These are phyloP conservation scores for Plotosus lineatus DNA, from an alignment of 2,113 vertebrate species.

Conservation along the genomic window DNA sequence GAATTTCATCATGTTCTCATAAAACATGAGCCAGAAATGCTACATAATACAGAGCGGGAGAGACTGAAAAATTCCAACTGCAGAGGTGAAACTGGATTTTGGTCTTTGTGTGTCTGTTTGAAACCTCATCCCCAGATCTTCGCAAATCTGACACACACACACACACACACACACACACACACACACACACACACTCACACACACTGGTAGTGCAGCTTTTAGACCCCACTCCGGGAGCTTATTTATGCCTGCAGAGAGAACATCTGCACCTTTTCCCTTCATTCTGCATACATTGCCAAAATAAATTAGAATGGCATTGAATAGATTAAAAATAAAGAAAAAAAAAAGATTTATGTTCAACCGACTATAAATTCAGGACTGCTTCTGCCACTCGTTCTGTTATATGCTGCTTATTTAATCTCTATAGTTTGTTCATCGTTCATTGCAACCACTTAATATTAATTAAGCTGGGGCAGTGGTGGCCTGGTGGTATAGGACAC, in stretches of 20 bases:
- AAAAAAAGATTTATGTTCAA: no score
- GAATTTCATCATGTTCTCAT: background rate
- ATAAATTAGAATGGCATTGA: background rate
- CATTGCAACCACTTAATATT: no score
- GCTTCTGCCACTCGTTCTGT: background rate
- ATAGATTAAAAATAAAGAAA: background rate
- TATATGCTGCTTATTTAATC: background rate
- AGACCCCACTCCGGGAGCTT: slow-evolving; percentile 61
- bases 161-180: slow-evolving; percentile 17
- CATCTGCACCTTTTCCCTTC: slow-evolving; percentile 63
- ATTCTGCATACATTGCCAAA: background rate
- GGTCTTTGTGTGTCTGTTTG: background rate
- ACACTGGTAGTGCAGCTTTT: slow-evolving; percentile 35
- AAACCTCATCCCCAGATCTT: slow-evolving; percentile 31
- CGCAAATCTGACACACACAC: slow-evolving; percentile 13
- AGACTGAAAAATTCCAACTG: background rate
- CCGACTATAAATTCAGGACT: no score
- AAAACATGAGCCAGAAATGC: background rate
- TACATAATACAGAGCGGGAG: slow-evolving; percentile 1
- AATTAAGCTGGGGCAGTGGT: no score
- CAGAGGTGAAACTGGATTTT: slow-evolving; percentile 5
- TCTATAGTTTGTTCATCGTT: no score
- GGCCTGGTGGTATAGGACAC: no score
- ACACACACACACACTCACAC: background rate
- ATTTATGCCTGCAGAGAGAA: slow-evolving; percentile 67